Conservation (phyloP, 2,797 vertebrate species). For the Dallia pectoralis region DNA sequence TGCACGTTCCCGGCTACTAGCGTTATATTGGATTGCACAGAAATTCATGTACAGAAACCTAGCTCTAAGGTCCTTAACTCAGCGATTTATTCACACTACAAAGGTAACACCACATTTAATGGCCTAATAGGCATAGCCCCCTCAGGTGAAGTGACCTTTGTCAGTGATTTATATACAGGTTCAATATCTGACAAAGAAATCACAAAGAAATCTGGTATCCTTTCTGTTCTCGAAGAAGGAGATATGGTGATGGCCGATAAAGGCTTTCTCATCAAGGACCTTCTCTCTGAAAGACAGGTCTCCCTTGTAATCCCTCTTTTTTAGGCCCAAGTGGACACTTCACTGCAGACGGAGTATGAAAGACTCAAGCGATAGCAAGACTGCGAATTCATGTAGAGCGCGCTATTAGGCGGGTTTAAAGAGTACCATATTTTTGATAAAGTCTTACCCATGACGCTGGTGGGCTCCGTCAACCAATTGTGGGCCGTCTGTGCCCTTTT, state of each 20-base stretch:
- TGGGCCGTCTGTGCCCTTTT: slow-evolving; percentile 11
- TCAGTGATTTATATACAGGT: slow-evolving; percentile 11
- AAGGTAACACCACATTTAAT: slow-evolving; percentile 6
- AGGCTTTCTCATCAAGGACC: slow-evolving; percentile 14
- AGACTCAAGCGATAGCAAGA: neutral
- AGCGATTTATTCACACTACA: slow-evolving; percentile 8
- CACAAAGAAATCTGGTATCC: slow-evolving; percentile 19
- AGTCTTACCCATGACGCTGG: neutral
- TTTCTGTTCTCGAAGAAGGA: slow-evolving; percentile 12
- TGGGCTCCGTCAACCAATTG: slow-evolving; percentile 3
- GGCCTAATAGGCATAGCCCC: slow-evolving; percentile 1
- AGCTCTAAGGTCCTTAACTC: slow-evolving; percentile 14
- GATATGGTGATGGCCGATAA: slow-evolving; percentile 20
- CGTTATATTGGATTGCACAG: slow-evolving; percentile 2
- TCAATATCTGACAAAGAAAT: slow-evolving; percentile 22
- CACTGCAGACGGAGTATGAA: slow-evolving; percentile 1
- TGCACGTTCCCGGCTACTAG: slow-evolving; percentile 2
- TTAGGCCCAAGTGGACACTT: slow-evolving; percentile 17
- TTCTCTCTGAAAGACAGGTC: neutral
- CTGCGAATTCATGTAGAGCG: neutral
- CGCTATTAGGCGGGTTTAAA: neutral
- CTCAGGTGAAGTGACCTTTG: neutral
- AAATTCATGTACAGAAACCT: slow-evolving; percentile 5
- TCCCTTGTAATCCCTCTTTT: slow-evolving; percentile 15
- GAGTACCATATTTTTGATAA: slow-evolving; percentile 8